These are phyloP conservation scores for Gari tellinella DNA, from an alignment of 2,888 invertebrate species.

Conservation along the genomic window DNA sequence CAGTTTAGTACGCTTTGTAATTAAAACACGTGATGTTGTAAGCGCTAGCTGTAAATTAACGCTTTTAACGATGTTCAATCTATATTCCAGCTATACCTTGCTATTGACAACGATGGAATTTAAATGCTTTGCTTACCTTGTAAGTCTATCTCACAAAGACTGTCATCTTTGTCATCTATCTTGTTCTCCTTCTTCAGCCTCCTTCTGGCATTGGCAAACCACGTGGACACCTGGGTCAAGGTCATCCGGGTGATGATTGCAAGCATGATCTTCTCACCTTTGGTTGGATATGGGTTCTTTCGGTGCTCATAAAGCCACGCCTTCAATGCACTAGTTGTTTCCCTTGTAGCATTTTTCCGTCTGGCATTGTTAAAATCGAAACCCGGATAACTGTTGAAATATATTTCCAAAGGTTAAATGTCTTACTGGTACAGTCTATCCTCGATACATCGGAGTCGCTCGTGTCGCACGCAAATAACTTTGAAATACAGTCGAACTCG, in stretches of 20 bases:
- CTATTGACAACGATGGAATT: not conserved
- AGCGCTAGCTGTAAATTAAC: too few relatives aligned
- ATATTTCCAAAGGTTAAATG: not conserved
- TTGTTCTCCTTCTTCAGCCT: conserved; percentile 98
- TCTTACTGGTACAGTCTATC: not conserved
- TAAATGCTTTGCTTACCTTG: conserved; percentile 37
- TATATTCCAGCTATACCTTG: too few relatives aligned
- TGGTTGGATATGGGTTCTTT: conserved; percentile 98
- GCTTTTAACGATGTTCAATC: too few relatives aligned
- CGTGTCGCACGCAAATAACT: too few relatives aligned
- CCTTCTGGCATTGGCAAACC: conserved; percentile 97
- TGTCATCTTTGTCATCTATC: conserved; percentile 87
- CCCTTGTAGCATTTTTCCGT: conserved; percentile 98
- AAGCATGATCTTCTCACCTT: conserved; percentile 97
- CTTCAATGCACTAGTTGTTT: conserved; percentile 98
- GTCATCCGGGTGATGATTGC: conserved; percentile 98
- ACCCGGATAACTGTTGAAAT: conserved; percentile 68
- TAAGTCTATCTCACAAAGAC: conserved; percentile 51
- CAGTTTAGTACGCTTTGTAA: too few relatives aligned
- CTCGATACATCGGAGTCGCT: too few relatives aligned
- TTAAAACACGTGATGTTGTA: too few relatives aligned
- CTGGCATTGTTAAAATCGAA: conserved; percentile 92
- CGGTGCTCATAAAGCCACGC: conserved; percentile 99
- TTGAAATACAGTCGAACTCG: too few relatives aligned
- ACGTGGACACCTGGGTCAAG: conserved; percentile 94